Percentiles rank a stretch among this genome's conserved stretches.
phyloP scores from a whole-genome alignment of 2,888 invertebrate genomes.

The Nymphalis c-album region DNA sequence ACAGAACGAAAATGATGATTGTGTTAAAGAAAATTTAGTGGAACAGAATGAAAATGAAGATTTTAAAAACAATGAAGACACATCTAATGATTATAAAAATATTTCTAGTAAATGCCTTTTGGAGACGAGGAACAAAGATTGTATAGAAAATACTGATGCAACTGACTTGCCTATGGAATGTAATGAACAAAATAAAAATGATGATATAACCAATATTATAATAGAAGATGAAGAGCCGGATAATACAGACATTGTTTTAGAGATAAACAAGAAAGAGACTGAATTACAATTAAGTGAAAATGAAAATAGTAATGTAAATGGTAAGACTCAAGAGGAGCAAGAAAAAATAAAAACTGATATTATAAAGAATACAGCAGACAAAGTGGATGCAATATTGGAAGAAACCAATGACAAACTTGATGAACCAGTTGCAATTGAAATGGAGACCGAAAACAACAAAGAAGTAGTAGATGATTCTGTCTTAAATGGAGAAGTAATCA shows the following conservation, averaged over 20 bases:
- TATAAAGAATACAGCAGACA: background rate
- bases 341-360: background rate
- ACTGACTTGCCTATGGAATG: background rate
- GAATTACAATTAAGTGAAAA: slow-evolving; percentile 7
- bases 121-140: background rate
- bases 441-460: background rate
- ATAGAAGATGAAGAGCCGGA: background rate
- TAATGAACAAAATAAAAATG: background rate
- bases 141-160: background rate
- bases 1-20: slow-evolving; percentile 16
- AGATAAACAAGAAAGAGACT: slow-evolving; percentile 1
- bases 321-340: slow-evolving; percentile 7
- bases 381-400: slow-evolving; percentile 8
- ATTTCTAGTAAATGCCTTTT: background rate
- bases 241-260: slow-evolving; percentile 6
- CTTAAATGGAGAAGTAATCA: slow-evolving; percentile 30
- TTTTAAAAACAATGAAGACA: slow-evolving; percentile 10
- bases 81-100: slow-evolving; percentile 5
- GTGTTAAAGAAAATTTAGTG: slow-evolving; percentile 21
- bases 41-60: slow-evolving; percentile 24
- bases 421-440: background rate
- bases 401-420: slow-evolving; percentile 22
- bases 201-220: background rate
- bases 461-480: slow-evolving; percentile 10
- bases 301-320: slow-evolving; percentile 24